Evolutionary conservation across 2,113 vertebrate species (phyloP).

Genomic region (Maccullochella peelii): DNA sequence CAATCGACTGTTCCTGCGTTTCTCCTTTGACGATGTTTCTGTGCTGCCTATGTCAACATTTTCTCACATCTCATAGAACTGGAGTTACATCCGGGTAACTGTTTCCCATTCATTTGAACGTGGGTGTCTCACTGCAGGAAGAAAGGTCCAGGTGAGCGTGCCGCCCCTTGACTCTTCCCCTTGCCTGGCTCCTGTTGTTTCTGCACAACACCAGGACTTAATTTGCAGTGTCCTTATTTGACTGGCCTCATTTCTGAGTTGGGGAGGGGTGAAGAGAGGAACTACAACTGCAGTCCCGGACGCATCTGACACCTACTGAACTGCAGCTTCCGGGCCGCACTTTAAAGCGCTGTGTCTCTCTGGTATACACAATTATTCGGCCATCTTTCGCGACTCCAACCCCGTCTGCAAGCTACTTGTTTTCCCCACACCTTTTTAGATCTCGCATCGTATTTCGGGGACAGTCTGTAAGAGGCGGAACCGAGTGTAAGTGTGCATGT

Average conservation of each 20-base stretch:
- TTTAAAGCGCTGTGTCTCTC: neutral
- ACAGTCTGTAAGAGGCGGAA: neutral
- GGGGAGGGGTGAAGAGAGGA: conserved; percentile 18
- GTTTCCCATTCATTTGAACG: neutral
- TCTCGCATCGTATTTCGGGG: neutral
- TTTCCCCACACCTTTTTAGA: rapidly evolving
- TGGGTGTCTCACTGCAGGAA: too few relatives aligned
- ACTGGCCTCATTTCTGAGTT: neutral
- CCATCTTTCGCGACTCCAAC: neutral
- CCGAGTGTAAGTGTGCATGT: conserved; percentile 40
- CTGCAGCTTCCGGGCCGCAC: neutral
- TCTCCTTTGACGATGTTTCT: neutral
- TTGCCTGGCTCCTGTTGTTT: neutral
- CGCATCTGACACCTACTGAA: neutral
- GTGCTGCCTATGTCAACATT: neutral
- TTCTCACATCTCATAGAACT: too few relatives aligned
- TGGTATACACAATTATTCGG: neutral
- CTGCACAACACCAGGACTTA: neutral
- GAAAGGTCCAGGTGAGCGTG: too few relatives aligned
- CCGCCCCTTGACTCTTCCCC: too few relatives aligned
- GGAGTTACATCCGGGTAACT: neutral
- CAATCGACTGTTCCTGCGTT: neutral
- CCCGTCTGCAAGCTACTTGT: neutral
- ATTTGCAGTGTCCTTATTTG: neutral
- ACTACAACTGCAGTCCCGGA: neutral